phyloP scores from a whole-genome alignment of 35 echinoderm and acorn worm species.

The Diadema setosum region DNA sequence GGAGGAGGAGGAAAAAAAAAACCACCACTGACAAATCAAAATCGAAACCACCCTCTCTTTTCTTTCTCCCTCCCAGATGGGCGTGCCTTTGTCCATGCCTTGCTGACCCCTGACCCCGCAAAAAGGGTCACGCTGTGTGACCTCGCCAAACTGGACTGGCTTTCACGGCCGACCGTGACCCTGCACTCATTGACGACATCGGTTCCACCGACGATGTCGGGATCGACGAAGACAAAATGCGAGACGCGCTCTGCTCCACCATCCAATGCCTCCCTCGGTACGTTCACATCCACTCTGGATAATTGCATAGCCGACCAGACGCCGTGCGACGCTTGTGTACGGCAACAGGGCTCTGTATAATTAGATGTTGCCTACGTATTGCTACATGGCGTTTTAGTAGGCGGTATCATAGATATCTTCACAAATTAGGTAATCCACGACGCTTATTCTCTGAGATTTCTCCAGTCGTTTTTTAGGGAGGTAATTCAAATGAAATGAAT shows the following conservation, averaged over 20 bases:
- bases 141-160: slow-evolving; percentile 74
- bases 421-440: no score
- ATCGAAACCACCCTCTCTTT: no score
- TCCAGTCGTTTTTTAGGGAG: no score
- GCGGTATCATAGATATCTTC: no score
- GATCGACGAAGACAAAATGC: not conserved
- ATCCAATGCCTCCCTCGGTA: not conserved
- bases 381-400: no score
- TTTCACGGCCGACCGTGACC: slow-evolving; percentile 4
- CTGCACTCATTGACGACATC: not conserved
- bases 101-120: slow-evolving; percentile 54
- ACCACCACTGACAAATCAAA: no score
- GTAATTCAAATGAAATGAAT: no score
- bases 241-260: not conserved
- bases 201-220: not conserved
- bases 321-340: no score
- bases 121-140: slow-evolving; percentile 38
- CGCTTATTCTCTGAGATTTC: no score
- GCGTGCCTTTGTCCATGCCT: slow-evolving; percentile 70
- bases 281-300: not conserved
- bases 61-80: slow-evolving; percentile 55
- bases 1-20: no score
- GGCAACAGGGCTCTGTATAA: no score
- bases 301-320: not conserved
- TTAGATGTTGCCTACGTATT: no score